Conservation (phyloP, 1,140 invertebrate species). For the Bactericera cockerelli region DNA sequence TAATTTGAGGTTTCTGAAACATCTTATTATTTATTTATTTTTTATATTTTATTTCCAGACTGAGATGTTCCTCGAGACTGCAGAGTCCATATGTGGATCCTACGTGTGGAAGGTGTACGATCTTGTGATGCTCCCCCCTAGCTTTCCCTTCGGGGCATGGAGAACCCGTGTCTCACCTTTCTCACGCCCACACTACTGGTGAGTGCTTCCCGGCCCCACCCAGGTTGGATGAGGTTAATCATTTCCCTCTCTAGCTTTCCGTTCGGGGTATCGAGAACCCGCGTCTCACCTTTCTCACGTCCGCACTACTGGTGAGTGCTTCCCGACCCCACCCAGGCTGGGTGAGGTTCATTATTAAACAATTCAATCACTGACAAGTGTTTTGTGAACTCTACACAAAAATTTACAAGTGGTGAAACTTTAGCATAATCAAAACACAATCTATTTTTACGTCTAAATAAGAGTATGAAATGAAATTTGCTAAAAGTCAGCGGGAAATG, state of each 20-base stretch:
- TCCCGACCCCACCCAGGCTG: too few species aligned
- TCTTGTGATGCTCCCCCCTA: constrained; percentile 78
- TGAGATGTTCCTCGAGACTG: constrained; percentile 63
- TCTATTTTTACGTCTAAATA: too few species aligned
- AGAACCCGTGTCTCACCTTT: constrained; percentile 93
- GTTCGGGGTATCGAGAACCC: constrained; percentile 97
- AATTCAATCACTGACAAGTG: too few species aligned
- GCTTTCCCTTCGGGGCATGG: constrained; percentile 95
- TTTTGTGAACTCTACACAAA: too few species aligned
- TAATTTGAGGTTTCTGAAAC: too few species aligned
- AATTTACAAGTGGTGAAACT: too few species aligned
- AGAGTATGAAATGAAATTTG: too few species aligned
- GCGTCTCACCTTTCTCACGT: constrained; percentile 87
- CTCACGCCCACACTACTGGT: constrained; percentile 76
- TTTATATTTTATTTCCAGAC: constrained; percentile 35
- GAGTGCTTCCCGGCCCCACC: too few species aligned
- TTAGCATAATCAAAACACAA: too few species aligned
- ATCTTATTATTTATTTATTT: constrained; percentile 17
- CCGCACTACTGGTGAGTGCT: constrained; percentile 53
- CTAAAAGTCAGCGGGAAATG: too few species aligned
- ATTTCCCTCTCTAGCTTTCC: constrained; percentile 88
- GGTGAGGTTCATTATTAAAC: too few species aligned
- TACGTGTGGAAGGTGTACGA: constrained; percentile 82
- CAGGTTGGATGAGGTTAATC: too few species aligned
- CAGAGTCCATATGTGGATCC: constrained; percentile 62